phyloP scores from a whole-genome alignment of 2,797 vertebrate genomes.

The Podargus strigoides region DNA sequence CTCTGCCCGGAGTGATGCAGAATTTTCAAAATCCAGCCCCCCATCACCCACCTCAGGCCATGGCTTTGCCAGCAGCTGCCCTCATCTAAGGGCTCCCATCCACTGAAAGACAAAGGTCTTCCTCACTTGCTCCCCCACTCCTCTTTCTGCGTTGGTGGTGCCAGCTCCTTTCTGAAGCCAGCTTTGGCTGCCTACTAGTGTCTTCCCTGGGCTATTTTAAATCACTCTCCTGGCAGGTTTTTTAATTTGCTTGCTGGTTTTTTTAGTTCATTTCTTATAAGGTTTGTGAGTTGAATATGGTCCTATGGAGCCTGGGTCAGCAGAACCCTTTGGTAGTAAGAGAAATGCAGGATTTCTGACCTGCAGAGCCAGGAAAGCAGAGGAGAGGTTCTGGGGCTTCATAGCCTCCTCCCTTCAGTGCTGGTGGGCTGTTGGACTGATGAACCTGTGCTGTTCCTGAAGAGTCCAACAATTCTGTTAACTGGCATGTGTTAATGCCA shows the following conservation, averaged over 20 bases:
- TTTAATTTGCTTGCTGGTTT: neutral
- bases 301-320: neutral
- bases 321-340: neutral
- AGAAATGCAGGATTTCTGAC: neutral
- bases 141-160: neutral
- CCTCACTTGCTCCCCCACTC: neutral
- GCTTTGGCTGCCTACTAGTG: neutral
- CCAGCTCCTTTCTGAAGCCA: neutral
- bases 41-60: rapidly evolving
- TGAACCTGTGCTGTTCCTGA: neutral
- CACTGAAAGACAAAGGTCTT: neutral
- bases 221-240: neutral
- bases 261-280: neutral
- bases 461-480: neutral
- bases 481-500: neutral
- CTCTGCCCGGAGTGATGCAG: neutral
- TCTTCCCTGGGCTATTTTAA: neutral
- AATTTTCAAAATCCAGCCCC: neutral
- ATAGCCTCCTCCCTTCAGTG: neutral
- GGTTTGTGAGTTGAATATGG: neutral
- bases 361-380: neutral
- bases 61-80: neutral
- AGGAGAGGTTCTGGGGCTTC: neutral
- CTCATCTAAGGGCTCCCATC: neutral
- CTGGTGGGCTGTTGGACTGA: neutral